These are phyloP conservation scores for Pachypanchax playfairii DNA, from an alignment of 2,113 vertebrate genomes.

Conservation along the genomic window DNA sequence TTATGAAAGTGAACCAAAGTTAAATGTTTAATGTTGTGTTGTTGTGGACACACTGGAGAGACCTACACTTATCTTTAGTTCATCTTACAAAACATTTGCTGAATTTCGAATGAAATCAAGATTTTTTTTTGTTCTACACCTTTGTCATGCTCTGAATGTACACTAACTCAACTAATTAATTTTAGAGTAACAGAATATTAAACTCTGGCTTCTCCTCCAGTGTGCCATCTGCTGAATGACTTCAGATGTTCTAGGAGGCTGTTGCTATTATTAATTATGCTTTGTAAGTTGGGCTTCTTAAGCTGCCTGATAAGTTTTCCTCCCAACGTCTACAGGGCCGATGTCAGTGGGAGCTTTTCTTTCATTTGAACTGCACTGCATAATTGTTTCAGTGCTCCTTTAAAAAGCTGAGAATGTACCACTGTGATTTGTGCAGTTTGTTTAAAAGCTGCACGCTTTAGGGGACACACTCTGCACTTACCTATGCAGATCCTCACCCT, in stretches of 20 bases:
- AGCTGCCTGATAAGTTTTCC: conserved; percentile 38
- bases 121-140: conserved; percentile 9
- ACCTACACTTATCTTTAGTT: conserved; percentile 31
- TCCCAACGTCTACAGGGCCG: conserved; percentile 16
- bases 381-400: conserved; percentile 43
- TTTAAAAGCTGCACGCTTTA: conserved; percentile 48
- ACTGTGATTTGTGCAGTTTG: conserved; percentile 33
- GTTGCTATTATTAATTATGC: conserved; percentile 34
- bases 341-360: conserved; percentile 29
- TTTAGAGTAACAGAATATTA: background rate
- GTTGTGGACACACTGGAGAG: conserved; percentile 50
- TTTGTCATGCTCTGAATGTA: conserved; percentile 9
- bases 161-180: conserved; percentile 14
- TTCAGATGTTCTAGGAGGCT: conserved; percentile 33
- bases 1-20: conserved; percentile 59
- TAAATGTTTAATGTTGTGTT: conserved; percentile 72
- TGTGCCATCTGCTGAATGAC: conserved; percentile 11
- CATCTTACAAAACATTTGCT: conserved; percentile 27
- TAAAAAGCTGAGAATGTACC: conserved; percentile 43
- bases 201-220: conserved; percentile 11
- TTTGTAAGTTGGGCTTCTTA: conserved; percentile 11
- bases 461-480: conserved; percentile 34
- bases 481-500: conserved; percentile 47
- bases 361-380: conserved; percentile 27
- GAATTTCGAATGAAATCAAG: background rate